These are phyloP conservation scores for Panagrolaimus sp. DNA, from an alignment of 1,140 invertebrate genomes.

Conservation along the genomic window DNA sequence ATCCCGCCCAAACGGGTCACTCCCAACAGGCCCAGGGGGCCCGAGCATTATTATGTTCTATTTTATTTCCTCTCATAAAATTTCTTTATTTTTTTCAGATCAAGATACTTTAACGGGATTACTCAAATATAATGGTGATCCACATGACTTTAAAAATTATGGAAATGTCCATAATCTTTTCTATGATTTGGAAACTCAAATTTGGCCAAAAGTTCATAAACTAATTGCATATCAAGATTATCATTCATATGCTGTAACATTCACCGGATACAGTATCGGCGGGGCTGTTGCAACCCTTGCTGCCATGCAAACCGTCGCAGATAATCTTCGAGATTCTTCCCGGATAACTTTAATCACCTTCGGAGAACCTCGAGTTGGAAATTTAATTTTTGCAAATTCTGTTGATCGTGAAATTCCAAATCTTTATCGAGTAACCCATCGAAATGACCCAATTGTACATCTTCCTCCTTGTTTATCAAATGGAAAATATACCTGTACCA, in stretches of 20 bases:
- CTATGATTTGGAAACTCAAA: neutral
- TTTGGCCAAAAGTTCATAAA: neutral
- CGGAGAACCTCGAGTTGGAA: neutral
- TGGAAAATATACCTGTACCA: neutral
- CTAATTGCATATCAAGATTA: neutral
- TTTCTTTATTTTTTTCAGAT: no score
- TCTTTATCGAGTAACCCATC: neutral
- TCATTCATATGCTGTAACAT: neutral
- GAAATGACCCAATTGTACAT: neutral
- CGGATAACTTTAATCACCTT: neutral
- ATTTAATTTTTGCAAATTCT: neutral
- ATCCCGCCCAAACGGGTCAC: no score
- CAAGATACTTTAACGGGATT: neutral
- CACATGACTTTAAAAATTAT: neutral
- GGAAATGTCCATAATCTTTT: slow-evolving; percentile 4
- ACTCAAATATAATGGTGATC: neutral
- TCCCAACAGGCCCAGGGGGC: no score
- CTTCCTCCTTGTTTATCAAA: neutral
- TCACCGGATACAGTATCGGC: neutral
- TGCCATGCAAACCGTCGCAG: neutral
- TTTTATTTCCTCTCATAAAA: no score
- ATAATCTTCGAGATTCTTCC: neutral
- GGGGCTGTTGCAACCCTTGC: slow-evolving; percentile 5
- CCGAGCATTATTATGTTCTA: no score
- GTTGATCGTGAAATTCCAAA: slow-evolving; percentile 4